Base-by-base conservation (phyloP, 1,140 invertebrate species). In the Ruditapes philippinarum region DNA sequence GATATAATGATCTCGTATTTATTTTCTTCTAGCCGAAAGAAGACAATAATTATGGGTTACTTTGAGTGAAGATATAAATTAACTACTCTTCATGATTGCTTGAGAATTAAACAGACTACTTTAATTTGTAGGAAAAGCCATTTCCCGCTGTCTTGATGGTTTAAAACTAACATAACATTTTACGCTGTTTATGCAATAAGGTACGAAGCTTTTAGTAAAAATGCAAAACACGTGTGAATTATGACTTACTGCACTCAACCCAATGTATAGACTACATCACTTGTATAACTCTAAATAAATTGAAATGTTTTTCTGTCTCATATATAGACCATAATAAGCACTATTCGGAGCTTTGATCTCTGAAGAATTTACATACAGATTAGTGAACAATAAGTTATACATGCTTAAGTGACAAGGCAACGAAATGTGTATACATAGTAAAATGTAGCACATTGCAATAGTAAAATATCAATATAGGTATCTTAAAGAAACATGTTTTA, bases 191-290 rank as follows among this genome's bases (percentile, higher is more conserved):
- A 78, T 78, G 31, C 45, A 78, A 78, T 78, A 40, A 49, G 74
- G 45, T 36, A 78, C 54, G n/a, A 78, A 40, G 74, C 74, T 78
- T 78, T 78, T 78, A 78, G 74, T 54, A 78, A 78, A 78, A 78
- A 78, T 78, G 74, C 74, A 78, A 78, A 78, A 78, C 74, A 78
- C 31, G 74, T 78, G 74, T 40, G 25, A 51, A 36, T 51, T 78
- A 78, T 78, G 45, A 70, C 65, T 70, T 70, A 25, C 28, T 70
- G 33, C 36, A 70, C 65, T 70, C 14, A 12, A n/a, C 25, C 19
- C n/a, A 70, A 70, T 33, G 22, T 25, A 28, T 33, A 70, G 14
- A 2, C 36, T 70, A 38, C 3, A 65, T 38, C 65, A 70, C 38
- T 17, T 70, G 65, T 70, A 19, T 38, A 70, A 70, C 22, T 9